Conservation (phyloP, 2,797 vertebrate species). For the Remorina albescens region DNA sequence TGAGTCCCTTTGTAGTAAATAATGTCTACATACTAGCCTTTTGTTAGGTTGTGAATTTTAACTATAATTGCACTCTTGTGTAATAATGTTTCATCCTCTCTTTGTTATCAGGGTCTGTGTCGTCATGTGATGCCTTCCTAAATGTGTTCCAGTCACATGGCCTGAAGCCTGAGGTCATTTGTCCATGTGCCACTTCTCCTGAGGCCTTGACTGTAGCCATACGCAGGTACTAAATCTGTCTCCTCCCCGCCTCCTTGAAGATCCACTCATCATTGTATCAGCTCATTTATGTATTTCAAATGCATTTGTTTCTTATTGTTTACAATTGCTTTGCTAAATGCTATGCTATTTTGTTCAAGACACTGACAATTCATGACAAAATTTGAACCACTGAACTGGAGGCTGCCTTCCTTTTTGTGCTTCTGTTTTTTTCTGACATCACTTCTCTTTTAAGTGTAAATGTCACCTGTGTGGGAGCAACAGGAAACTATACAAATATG, state of each 20-base stretch:
- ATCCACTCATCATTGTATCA: no score
- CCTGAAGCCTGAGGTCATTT: conserved; percentile 97
- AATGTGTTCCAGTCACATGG: conserved; percentile 97
- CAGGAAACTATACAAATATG: not conserved
- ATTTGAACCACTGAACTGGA: no score
- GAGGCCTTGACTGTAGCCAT: conserved; percentile 98
- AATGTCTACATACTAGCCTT: rapidly evolving
- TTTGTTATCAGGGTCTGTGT: conserved; percentile 93
- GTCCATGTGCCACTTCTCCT: conserved; percentile 96
- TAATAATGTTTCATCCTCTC: conserved; percentile 3
- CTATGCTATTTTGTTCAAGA: no score
- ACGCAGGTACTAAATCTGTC: conserved; percentile 87
- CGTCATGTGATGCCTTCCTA: conserved; percentile 97
- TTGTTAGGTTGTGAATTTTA: not conserved
- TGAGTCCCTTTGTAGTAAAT: conserved; percentile 79
- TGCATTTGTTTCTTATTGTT: not conserved
- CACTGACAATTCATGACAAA: no score
- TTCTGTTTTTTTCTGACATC: not conserved
- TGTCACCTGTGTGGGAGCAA: not conserved
- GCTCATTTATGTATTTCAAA: no score
- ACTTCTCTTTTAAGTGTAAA: conserved; percentile 1
- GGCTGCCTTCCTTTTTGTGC: not conserved
- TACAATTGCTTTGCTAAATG: no score
- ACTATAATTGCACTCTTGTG: not conserved
- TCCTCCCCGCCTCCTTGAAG: not conserved